Base-by-base conservation (phyloP, 1,140 invertebrate species). In the Plectrocnemia conspersa region DNA sequence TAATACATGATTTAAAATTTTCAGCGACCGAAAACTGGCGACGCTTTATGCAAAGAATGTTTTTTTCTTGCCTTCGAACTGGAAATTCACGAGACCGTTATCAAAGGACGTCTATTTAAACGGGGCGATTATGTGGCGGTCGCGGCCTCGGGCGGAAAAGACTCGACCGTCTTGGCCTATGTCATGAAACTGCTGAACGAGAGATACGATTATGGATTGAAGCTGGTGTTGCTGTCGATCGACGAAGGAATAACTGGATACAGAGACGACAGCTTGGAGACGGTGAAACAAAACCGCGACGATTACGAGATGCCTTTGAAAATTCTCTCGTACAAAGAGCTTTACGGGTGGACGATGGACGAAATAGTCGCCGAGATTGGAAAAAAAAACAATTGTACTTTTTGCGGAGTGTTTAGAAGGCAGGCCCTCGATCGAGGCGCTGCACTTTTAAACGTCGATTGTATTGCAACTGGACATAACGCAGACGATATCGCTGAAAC, bases 311-410 rank as follows among this genome's bases (percentile, higher is more conserved):
- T 99, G 72, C 89, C 93, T 27, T 74, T 99, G 22, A 97, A 92
- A 78, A 95, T 99, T 54, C 77, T 99, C 3, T 98, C 95, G 0
- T 99, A 99, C 69, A 86, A 98, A 79, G 93, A 99, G 62, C 75
- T 99, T 0, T 99, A 99, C 80, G 97, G 96, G 0, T 99, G 97
- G 97, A 98, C 95, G 15, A 99, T 99, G 97, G 97, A 99, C 79
- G 87, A 88, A 65, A 98, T 99, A 71, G 97, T 99, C 2, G 81
- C 86, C 0, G 72, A 91, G 79, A 93, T 98, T 61, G 97, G 97
- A 0, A 80, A 85, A 41, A 97, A 95, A 71, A 99, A 97, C 74
- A 99, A 99, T 74, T 99, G 97, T 66, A 98, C 96, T 29, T 98
- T 98, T 72, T 98, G 96, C 80, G 96, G 96, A 24, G 95, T 98